Evolutionary conservation across 2,888 invertebrate species (phyloP).

Genomic region (Scaptomyza parva): DNA sequence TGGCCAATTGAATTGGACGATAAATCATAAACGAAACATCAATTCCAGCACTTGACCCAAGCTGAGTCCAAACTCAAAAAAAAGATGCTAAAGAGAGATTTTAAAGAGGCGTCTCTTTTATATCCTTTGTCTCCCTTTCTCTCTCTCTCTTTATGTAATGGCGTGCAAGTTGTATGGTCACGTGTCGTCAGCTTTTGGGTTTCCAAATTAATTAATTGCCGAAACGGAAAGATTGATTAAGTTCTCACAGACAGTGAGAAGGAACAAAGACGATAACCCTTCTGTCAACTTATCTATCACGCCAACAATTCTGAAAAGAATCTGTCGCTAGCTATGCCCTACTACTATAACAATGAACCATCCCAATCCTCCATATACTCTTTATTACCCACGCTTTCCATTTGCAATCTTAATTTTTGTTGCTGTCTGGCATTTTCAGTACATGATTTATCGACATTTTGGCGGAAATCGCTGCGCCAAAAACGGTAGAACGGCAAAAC

Average conservation of each 20-base stretch:
- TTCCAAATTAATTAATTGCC: constrained; percentile 75
- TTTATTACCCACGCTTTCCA: not conserved
- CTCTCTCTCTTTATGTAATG: not conserved
- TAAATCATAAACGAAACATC: constrained; percentile 85
- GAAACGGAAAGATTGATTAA: constrained; percentile 70
- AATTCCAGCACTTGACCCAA: constrained; percentile 84
- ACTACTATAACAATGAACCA: constrained; percentile 8
- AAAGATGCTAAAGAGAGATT: constrained; percentile 21
- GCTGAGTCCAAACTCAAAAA: constrained; percentile 25
- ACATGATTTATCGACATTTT: constrained; percentile 76
- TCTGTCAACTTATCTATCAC: constrained; percentile 73
- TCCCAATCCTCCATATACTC: not conserved
- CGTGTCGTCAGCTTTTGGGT: constrained; percentile 51
- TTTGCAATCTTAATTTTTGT: constrained; percentile 24
- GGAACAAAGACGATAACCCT: constrained; percentile 47
- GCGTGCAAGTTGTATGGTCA: constrained; percentile 46
- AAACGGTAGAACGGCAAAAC: constrained; percentile 60
- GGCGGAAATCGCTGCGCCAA: constrained; percentile 75
- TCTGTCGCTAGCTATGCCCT: constrained; percentile 21
- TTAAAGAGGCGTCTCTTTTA: constrained; percentile 23
- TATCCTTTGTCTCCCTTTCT: not conserved
- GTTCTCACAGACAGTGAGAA: constrained; percentile 40
- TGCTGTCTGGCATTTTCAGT: constrained; percentile 47
- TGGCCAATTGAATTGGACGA: constrained; percentile 72
- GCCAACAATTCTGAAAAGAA: constrained; percentile 62